Conservation (phyloP, 2,797 vertebrate genomes). For the Thalassophryne amazonica region DNA sequence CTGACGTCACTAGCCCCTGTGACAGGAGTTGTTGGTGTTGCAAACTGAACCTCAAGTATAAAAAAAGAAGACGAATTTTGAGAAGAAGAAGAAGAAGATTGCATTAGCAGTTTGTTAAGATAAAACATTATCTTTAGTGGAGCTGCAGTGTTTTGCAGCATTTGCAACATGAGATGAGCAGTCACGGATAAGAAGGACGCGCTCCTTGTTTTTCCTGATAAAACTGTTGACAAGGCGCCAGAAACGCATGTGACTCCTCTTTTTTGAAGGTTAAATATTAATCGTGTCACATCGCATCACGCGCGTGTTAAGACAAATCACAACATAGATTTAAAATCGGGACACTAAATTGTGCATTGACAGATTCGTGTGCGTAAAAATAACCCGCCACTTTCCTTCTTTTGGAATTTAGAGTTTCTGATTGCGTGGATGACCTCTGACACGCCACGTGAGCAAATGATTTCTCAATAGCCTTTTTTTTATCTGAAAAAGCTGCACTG, state of each 20-base stretch:
- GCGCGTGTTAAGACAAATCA: constrained; percentile 12
- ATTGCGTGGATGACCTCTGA: constrained; percentile 20
- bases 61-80: too few species aligned
- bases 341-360: too few species aligned
- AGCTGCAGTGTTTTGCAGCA: constrained; percentile 26
- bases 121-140: constrained; percentile 46
- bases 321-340: not conserved
- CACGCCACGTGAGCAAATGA: not conserved
- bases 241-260: constrained; percentile 58
- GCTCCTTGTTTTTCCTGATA: constrained; percentile 68
- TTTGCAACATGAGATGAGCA: constrained; percentile 51
- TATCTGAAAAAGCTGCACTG: not conserved
- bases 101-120: constrained; percentile 62
- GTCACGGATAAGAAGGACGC: constrained; percentile 58
- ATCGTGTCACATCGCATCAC: constrained; percentile 47
- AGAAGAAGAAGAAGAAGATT: too few species aligned
- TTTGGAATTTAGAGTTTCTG: not conserved
- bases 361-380: not conserved
- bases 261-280: constrained; percentile 74
- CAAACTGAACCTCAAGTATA: constrained; percentile 48
- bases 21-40: constrained; percentile 52
- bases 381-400: not conserved
- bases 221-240: constrained; percentile 67
- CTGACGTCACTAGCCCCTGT: constrained; percentile 68
- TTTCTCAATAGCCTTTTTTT: not conserved